These are phyloP conservation scores for Spicauda simplicius DNA, from an alignment of 2,888 invertebrate species.

Conservation along the genomic window DNA sequence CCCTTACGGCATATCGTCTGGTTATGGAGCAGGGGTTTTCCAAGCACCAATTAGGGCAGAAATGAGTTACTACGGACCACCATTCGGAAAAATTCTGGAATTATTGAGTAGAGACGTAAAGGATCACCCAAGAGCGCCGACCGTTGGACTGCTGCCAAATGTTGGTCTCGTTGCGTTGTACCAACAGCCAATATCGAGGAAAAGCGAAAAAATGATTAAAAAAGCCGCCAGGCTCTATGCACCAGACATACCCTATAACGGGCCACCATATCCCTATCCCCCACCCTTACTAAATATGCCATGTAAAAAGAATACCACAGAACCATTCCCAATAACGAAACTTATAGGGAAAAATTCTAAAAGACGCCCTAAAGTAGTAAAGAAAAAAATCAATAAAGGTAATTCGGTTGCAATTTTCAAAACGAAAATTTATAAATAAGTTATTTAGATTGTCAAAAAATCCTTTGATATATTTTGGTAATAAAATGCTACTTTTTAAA, in stretches of 20 bases:
- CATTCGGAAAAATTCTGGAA: slow-evolving; percentile 58
- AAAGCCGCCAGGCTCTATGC: slow-evolving; percentile 55
- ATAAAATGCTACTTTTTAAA: no score
- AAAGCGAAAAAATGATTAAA: slow-evolving; percentile 61
- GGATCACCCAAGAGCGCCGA: slow-evolving; percentile 56
- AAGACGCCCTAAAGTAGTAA: background rate
- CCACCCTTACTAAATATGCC: slow-evolving; percentile 40
- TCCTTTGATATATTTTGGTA: no score
- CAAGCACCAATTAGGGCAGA: slow-evolving; percentile 28
- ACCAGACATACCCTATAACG: slow-evolving; percentile 14
- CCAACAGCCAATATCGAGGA: slow-evolving; percentile 65
- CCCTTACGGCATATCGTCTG: slow-evolving; percentile 21
- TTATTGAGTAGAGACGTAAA: slow-evolving; percentile 58
- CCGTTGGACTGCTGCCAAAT: slow-evolving; percentile 56
- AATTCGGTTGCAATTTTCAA: background rate
- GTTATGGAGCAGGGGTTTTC: slow-evolving; percentile 27
- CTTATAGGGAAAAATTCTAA: slow-evolving; percentile 13
- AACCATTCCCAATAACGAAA: slow-evolving; percentile 1
- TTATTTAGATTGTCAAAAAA: no score
- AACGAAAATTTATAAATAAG: slow-evolving; percentile 1
- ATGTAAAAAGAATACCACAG: slow-evolving; percentile 4
- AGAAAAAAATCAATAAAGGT: slow-evolving; percentile 15
- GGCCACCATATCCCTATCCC: slow-evolving; percentile 3
- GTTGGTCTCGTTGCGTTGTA: slow-evolving; percentile 66
- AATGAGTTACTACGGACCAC: slow-evolving; percentile 34